Base-by-base conservation (phyloP, 2,113 vertebrate species). In the Vicugna pacos region DNA sequence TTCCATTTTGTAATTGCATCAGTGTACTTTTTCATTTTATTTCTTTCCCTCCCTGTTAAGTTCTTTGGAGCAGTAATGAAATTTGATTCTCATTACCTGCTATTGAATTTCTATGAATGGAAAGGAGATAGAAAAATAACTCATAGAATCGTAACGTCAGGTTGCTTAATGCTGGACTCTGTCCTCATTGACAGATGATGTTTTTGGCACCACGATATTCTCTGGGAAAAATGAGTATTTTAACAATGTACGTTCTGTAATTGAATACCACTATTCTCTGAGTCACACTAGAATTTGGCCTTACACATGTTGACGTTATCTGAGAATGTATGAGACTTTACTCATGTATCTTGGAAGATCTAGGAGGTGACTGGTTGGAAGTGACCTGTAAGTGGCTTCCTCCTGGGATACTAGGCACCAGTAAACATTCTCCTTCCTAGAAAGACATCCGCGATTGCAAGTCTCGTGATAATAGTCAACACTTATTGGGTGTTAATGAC, bases 41-140 rank as follows among this genome's bases (percentile, higher is more conserved):
- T 94, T 69, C 35, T 91, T 65, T 32, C 0, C 8, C 9, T 30
- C 10, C 46, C 84, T 82, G 24, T 76, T 32, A 75, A 84, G 32
- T 38, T 96, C 35, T 50, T 94, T 94, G 54, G 24, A 90, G 72
- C 75, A 95, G 35, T 84, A 96, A 95, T 96, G 30, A 96, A 52
- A 88, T 97, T 96, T 96, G 75, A 89, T 97, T 98, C 50, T 79
- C 22, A 89, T 95, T 86, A 54, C 62, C 67, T 65, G 17, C 65
- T 76, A n/a, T 52, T 85, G 81, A 90, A 88, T 96, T 81, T 89
- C 60, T 89, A 5, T 91, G 82, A 96, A 20, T 60, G 79, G 56
- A 96, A 77, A 42, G 1, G 20, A 72, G 46, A 92, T 69, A 48
- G 38, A 62, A 93, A 46, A 73, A 64, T 56, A 42, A 17, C 48